Evolutionary conservation across 2,888 invertebrate genomes (phyloP), one percentile per base, ranked within the genome.

Genomic region (Oscheius sp.): DNA sequence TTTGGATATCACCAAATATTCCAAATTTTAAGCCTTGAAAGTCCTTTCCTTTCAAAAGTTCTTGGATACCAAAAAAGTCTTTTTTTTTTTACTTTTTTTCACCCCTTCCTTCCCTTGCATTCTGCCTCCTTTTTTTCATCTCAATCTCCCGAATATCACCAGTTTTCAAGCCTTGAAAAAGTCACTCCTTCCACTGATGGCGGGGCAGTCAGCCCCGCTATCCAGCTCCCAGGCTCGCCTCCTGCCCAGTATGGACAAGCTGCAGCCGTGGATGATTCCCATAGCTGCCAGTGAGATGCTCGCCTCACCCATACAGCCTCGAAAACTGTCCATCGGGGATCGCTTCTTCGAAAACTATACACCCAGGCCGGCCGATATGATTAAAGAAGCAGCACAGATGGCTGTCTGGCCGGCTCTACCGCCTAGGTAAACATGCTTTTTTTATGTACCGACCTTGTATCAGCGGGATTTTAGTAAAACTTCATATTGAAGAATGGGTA

Each of bases 201-300:
- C 62, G 63, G 62, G 74, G 57, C 74, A 57, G 32, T 37, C 68
- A 73, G 78, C 78, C 74, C 73, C 76, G 60, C 62, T 55, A 73
- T 68, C 58, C 63, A 73, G 48, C 10, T 57, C 66, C 13, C 70
- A 70, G 57, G 21, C 21, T 21, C 74, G 77, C 50, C 76, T 80
- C 1, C 72, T 83, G 35, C 83, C 84, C 65, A 75, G 80, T 32
- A 73, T 83, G 59, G 81, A 81, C 65, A 73, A 76, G 50, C 79
- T 84, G 32, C 81, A 85, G 74, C 83, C 85, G 68, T 86, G 86
- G 86, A 86, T 86, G 85, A 76, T 86, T 60, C 86, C 86, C 1
- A 81, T 85, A 50, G 80, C 81, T 11, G 80, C 78, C 0, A 51
- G 73, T 13, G 83, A 81, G 65, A 78, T 83, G 57, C 75, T 84